Base-by-base conservation (phyloP, 2,113 vertebrate species). In the Elaphurus davidianus region DNA sequence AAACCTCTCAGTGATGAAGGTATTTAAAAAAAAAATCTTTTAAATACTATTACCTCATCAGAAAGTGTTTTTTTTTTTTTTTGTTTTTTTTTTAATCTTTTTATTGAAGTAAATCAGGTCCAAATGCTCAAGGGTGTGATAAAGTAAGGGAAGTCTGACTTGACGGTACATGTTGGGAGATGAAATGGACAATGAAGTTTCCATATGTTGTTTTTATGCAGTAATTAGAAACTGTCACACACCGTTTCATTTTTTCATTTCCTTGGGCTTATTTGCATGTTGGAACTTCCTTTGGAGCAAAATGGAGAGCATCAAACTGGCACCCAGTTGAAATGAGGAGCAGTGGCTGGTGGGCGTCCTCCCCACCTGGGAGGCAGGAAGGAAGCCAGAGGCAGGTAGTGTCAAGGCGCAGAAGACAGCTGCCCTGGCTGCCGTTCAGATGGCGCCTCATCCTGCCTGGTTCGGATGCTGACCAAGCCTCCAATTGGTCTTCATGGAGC, bases 141-240 rank as follows among this genome's bases (percentile, higher is more conserved):
- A 98, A 99, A 99, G 98, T 98, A 98, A 99, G 98, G 98, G 98
- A 99, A 99, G 99, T 99, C 96, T 98, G 98, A 99, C 98, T 99
- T 99, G 99, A 99, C 99, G 98, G 98, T 99, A 99, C 99, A 99
- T 98, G 99, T 99, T 99, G 99, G 99, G 99, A 99, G 99, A 99
- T 99, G 99, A 99, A 99, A 99, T 99, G 99, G 99, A 99, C 99
- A 99, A 99, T 99, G 99, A 99, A 99, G 99, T 99, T 99, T 99
- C 99, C 99, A 99, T 99, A 99, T 99, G 99, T 98, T 99, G 99
- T 99, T 99, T 99, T 99, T 99, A 99, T 90, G 98, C 99, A 99
- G 99, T 99, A 99, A 99, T 99, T 99, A 99, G 99, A 99, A 99
- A 99, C 99, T 99, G 99, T 99, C 99, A 99, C 99, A 99, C 99